Percentiles rank a stretch among this genome's conserved stretches.
Conservation (phyloP, 1,140 invertebrate species). For the Papilio polyxenes region DNA sequence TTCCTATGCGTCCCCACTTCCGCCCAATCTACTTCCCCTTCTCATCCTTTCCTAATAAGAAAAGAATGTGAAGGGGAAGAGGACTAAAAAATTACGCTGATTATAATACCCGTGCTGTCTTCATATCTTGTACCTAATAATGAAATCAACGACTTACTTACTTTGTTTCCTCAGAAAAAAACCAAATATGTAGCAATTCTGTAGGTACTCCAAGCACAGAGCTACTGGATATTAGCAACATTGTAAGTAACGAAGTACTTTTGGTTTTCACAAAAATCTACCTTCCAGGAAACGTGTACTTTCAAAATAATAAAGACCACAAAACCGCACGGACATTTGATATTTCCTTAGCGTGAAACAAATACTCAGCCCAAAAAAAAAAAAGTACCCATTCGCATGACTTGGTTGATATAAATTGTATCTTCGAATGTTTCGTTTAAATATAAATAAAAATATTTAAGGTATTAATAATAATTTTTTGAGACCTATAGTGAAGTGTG, state of each 20-base stretch:
- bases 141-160: background rate
- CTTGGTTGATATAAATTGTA: background rate
- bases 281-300: conserved; percentile 16
- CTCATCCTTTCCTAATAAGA: too few relatives aligned
- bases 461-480: background rate
- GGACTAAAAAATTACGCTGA: too few relatives aligned
- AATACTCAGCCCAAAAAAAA: conserved; percentile 11
- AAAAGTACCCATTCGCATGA: background rate
- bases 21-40: too few relatives aligned
- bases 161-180: background rate
- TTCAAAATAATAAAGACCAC: conserved; percentile 9
- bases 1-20: too few relatives aligned
- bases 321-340: conserved; percentile 13
- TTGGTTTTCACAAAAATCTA: conserved; percentile 1
- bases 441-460: background rate
- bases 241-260: background rate
- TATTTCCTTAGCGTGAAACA: conserved; percentile 14
- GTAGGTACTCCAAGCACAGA: background rate
- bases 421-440: background rate
- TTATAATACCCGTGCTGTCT: too few relatives aligned
- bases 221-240: background rate
- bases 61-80: too few relatives aligned
- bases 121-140: too few relatives aligned
- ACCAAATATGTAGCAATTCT: background rate
- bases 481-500: background rate